phyloP scores from a whole-genome alignment of 2,888 invertebrate genomes.

The Drepanosiphum platanoidis region DNA sequence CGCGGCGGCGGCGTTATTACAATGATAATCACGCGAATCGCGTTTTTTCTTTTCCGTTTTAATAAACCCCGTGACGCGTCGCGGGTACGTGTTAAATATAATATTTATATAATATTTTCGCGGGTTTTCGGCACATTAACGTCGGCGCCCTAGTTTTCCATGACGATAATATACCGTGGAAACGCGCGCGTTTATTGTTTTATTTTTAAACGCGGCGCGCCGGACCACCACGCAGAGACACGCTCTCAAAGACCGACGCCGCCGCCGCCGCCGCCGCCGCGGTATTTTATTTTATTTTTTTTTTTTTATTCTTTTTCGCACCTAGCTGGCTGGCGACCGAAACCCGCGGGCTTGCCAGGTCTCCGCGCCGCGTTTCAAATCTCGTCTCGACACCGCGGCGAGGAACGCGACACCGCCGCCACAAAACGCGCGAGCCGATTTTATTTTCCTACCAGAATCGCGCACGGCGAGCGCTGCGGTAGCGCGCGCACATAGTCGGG shows the following conservation, averaged over 20 bases:
- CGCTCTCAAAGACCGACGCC: neutral
- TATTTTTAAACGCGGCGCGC: constrained; percentile 49
- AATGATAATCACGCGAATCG: too few relatives aligned
- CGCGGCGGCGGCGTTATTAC: too few relatives aligned
- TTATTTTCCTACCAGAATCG: neutral
- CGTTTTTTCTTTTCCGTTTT: too few relatives aligned
- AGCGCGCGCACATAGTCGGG: too few relatives aligned
- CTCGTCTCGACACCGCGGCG: too few relatives aligned
- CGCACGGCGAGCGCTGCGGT: too few relatives aligned
- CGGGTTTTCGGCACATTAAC: constrained; percentile 15
- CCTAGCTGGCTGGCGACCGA: constrained; percentile 19
- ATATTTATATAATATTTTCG: too few relatives aligned
- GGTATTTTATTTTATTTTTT: neutral
- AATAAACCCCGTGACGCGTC: neutral
- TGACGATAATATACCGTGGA: neutral
- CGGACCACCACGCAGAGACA: neutral
- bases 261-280: too few relatives aligned
- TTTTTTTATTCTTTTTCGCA: constrained; percentile 18
- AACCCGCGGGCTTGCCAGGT: constrained; percentile 18
- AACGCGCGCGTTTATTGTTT: constrained; percentile 31
- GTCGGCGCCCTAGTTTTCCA: constrained; percentile 37
- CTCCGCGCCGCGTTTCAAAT: too few relatives aligned
- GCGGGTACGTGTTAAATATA: too few relatives aligned
- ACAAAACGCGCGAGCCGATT: neutral
- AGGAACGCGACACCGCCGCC: neutral